Evolutionary conservation across 2,888 invertebrate species (phyloP).

Genomic region (Heliconius ethilla): DNA sequence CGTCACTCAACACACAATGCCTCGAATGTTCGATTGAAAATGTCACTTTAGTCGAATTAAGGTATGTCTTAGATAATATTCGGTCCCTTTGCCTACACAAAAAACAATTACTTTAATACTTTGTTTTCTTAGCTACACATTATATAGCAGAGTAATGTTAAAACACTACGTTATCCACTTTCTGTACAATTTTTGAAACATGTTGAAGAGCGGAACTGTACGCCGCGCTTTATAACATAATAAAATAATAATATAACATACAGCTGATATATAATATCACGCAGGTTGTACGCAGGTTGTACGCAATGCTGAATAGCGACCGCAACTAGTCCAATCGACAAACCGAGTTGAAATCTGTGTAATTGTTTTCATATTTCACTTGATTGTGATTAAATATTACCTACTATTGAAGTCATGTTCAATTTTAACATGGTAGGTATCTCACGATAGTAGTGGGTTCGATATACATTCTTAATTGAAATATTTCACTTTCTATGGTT

Average conservation of each 20-base stretch:
- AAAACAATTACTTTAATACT: too few relatives aligned
- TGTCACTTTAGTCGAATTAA: too few relatives aligned
- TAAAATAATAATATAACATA: neutral
- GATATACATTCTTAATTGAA: neutral
- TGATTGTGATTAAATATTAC: constrained; percentile 11
- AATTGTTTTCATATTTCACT: constrained; percentile 23
- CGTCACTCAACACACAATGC: too few relatives aligned
- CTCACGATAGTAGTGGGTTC: neutral
- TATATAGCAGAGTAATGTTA: too few relatives aligned
- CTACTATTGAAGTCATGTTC: neutral
- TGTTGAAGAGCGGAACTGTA: neutral
- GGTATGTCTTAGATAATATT: too few relatives aligned
- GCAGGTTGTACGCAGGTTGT: constrained; percentile 1
- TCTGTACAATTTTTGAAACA: too few relatives aligned
- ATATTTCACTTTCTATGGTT: too few relatives aligned
- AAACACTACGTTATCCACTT: too few relatives aligned
- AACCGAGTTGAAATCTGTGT: constrained; percentile 25
- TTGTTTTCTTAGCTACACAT: too few relatives aligned
- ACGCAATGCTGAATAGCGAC: constrained; percentile 26
- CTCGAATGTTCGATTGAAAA: too few relatives aligned
- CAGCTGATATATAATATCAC: neutral
- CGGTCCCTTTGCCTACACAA: too few relatives aligned
- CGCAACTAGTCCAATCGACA: constrained; percentile 26
- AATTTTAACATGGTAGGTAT: neutral
- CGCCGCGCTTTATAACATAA: neutral